Evolutionary conservation across 2,888 invertebrate species (phyloP).

Genomic region (Parascotia fuliginaria): DNA sequence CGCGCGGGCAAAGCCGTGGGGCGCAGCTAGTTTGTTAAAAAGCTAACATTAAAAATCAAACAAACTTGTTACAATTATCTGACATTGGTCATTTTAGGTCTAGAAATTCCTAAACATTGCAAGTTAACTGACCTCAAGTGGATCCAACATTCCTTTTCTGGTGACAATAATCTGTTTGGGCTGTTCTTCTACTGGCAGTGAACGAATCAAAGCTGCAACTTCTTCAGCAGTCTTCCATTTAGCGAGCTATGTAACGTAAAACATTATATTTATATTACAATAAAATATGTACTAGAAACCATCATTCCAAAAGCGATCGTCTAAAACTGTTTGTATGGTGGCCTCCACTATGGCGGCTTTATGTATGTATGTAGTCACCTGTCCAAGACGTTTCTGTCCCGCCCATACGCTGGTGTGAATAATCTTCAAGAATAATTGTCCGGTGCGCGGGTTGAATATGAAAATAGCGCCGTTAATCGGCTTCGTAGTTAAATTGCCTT

Average conservation of each 20-base stretch:
- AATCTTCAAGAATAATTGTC: conserved; percentile 99
- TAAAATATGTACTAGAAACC: too few species aligned
- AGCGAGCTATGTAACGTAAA: conserved; percentile 88
- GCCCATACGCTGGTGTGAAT: conserved; percentile 99
- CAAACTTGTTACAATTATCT: too few species aligned
- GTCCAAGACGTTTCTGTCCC: conserved; percentile 99
- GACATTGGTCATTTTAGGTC: too few species aligned
- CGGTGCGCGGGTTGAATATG: conserved; percentile 99
- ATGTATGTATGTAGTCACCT: conserved; percentile 86
- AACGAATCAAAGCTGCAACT: conserved; percentile 99
- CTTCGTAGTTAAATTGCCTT: conserved; percentile 99
- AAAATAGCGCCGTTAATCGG: conserved; percentile 99
- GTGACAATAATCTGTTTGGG: conserved; percentile 99
- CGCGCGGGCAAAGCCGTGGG: too few species aligned
- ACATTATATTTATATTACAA: neutral
- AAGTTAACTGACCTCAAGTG: conserved; percentile 92
- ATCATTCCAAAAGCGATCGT: too few species aligned
- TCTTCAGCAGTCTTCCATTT: conserved; percentile 99
- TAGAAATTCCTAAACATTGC: too few species aligned
- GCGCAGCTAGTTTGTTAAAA: too few species aligned
- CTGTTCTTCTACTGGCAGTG: conserved; percentile 99
- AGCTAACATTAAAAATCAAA: too few species aligned
- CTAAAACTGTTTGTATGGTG: too few species aligned
- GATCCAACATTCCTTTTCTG: conserved; percentile 99
- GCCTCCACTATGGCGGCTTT: too few species aligned